These are phyloP conservation scores for Apocrypta bakeri DNA, from an alignment of 1,140 invertebrate species.

Conservation along the genomic window DNA sequence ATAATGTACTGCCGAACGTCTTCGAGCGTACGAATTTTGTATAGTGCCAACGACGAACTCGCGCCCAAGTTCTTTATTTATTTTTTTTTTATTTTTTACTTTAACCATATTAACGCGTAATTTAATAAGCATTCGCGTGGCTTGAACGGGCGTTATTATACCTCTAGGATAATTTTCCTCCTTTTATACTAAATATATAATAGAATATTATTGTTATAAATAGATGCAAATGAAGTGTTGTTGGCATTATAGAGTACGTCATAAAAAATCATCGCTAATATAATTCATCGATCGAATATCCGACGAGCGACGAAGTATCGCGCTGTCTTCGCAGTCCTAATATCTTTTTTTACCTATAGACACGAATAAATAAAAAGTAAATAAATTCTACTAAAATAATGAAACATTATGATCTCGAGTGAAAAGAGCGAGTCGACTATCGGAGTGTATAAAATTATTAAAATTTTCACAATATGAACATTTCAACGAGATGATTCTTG, in stretches of 20 bases:
- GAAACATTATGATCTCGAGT: conserved; percentile 33
- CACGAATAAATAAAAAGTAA: background rate
- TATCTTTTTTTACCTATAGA: conserved; percentile 26
- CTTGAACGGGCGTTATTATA: too few relatives aligned
- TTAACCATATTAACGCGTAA: too few relatives aligned
- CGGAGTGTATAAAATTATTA: background rate
- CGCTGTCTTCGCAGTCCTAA: background rate
- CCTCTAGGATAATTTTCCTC: background rate
- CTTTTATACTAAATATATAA: background rate
- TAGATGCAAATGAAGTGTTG: background rate
- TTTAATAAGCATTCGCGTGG: too few relatives aligned
- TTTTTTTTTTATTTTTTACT: background rate
- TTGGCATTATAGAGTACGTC: background rate
- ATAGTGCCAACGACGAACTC: conserved; percentile 27
- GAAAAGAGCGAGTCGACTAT: background rate
- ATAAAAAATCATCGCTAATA: background rate
- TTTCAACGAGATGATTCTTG: background rate
- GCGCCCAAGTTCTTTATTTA: background rate
- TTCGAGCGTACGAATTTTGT: background rate
- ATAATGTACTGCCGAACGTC: conserved; percentile 13
- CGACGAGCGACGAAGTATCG: conserved; percentile 15
- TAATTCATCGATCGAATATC: background rate
- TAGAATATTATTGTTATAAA: background rate
- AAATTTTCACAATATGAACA: conserved; percentile 3
- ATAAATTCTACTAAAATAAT: conserved; percentile 40